A percentile compares a stretch with the other conserved stretches of the same genome.
phyloP scores from a whole-genome alignment of 2,797 vertebrate species.

The Poecilia gillii region DNA sequence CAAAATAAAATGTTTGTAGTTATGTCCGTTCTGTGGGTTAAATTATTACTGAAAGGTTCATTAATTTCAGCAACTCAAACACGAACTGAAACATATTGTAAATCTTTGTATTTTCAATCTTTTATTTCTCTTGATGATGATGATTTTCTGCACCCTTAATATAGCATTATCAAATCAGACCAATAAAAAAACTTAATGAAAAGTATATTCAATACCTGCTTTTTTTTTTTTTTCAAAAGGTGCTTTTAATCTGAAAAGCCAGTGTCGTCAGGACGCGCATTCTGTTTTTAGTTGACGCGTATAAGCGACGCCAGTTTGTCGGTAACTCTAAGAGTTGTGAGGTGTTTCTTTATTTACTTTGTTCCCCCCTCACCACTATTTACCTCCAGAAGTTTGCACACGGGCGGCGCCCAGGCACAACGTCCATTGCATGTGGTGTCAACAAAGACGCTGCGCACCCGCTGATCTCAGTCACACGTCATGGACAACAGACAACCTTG shows the following conservation, averaged over 20 bases:
- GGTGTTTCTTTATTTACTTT: conserved; percentile 7
- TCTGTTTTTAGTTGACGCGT: neutral
- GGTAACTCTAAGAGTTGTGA: neutral
- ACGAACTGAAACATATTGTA: neutral
- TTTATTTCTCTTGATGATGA: neutral
- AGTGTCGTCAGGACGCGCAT: too few species aligned
- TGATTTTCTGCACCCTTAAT: neutral
- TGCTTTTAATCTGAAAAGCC: too few species aligned
- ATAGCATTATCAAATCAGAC: neutral
- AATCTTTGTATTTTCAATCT: neutral
- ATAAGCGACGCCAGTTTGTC: neutral
- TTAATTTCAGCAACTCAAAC: neutral
- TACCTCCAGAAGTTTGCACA: conserved; percentile 49
- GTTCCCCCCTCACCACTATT: conserved; percentile 54
- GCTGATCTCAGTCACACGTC: conserved; percentile 40
- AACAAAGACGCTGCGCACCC: conserved; percentile 49
- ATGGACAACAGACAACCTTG: conserved; percentile 26
- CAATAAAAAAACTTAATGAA: neutral
- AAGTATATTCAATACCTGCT: neutral
- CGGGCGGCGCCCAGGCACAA: conserved; percentile 52
- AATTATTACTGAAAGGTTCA: neutral
- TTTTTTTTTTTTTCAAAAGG: too few species aligned
- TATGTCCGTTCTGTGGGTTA: neutral
- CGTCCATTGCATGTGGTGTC: conserved; percentile 57
- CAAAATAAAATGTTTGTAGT: neutral